Base-by-base conservation (phyloP, 1,140 invertebrate species). In the Helicoverpa zea region DNA sequence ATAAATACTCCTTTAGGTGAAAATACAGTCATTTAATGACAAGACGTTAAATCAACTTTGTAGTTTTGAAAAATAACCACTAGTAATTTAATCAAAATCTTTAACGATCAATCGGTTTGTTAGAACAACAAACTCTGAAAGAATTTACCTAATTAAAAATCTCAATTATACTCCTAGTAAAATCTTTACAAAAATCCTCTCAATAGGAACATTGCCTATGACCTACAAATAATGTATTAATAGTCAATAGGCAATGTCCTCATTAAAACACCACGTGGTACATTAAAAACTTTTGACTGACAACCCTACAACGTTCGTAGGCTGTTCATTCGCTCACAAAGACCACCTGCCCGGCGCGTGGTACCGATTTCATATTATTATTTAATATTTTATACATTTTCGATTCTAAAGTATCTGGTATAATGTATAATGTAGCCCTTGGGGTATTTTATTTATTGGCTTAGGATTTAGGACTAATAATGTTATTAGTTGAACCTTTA, bases 341-440 rank as follows among this genome's bases (percentile, higher is more conserved):
- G 68, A 72, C 68, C 68, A 72, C 68, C 68, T 72, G 68, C 68
- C 68, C 9, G 64, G 12, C 64, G 64, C 43, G 64, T 72, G 68
- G 49, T 29, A 18, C 18, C 49, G 49, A 70, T 70, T 43, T 43
- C 30, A 72, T 72, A 72, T 30, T 70, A 70, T 52, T 52, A 51
- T 14, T 63, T 43, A 63, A 14, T 49, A 2, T n/a, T 43, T 14
- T 66, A 29, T 16, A 52, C 35, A 43, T 43, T 12, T 54, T 54
- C 23, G 23, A 10, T 72, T 72, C 13, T 2, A 72, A 52, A 54
- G 5, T 3, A 54, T 30, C 29, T 61, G 3, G 11, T 59, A 12
- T n/a, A n/a, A 49, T 16, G 3, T 49, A 49, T n/a, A n/a, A 49
- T 16, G 3, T 49, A 49, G 30, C 5, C 43, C 16, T 49, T 12